Evolutionary conservation across 1,140 invertebrate species (phyloP).

Genomic region (Drosophila seguyi): DNA sequence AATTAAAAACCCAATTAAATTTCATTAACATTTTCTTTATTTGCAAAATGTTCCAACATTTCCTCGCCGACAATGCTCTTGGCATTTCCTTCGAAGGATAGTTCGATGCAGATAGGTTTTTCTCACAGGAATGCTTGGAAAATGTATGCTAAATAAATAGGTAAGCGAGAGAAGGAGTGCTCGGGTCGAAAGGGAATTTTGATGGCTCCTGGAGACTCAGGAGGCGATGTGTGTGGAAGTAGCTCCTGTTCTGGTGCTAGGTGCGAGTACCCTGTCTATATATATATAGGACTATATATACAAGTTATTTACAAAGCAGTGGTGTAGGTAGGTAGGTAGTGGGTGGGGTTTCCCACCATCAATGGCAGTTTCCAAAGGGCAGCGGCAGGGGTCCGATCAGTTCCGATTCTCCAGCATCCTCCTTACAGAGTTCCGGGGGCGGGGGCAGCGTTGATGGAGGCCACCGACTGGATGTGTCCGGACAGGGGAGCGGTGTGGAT

Average conservation of each 20-base stretch:
- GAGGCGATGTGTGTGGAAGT: constrained; percentile 3
- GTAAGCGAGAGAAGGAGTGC: constrained; percentile 36
- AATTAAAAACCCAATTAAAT: not conserved
- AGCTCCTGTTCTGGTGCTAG: constrained; percentile 49
- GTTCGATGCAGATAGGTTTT: constrained; percentile 2
- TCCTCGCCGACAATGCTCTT: constrained; percentile 11
- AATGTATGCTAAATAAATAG: constrained; percentile 52
- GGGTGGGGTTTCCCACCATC: constrained; percentile 1
- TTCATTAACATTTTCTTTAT: constrained; percentile 52
- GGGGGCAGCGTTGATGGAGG: constrained; percentile 85
- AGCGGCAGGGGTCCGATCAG: constrained; percentile 29
- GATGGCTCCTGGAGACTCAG: constrained; percentile 32
- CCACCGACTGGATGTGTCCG: constrained; percentile 81
- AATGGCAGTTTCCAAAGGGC: constrained; percentile 56
- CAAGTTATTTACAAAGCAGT: constrained; percentile 62
- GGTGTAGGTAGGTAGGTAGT: not conserved
- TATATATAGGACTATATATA: constrained; percentile 52
- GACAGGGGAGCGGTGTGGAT: constrained; percentile 86
- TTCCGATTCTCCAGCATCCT: not conserved
- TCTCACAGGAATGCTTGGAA: constrained; percentile 50
- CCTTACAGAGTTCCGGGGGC: constrained; percentile 86
- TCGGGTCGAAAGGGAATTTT: constrained; percentile 60
- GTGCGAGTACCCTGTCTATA: constrained; percentile 79
- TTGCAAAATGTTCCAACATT: constrained; percentile 33
- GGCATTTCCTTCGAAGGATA: constrained; percentile 15